Base-by-base conservation (phyloP, 2,888 invertebrate genomes). In the Drosophila maculinotata region DNA sequence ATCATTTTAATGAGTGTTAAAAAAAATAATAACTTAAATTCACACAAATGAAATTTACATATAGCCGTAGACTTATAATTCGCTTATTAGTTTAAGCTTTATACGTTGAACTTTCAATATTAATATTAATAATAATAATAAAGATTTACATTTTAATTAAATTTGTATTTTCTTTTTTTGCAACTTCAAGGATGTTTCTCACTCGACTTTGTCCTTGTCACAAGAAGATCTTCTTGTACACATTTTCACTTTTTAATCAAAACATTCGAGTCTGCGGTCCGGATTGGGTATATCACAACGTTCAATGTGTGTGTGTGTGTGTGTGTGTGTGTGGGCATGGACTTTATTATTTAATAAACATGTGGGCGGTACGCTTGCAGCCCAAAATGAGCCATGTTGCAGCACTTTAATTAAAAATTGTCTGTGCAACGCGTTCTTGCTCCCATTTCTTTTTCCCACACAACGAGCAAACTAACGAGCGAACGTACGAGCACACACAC, bases 321-420 rank as follows among this genome's bases (percentile, higher is more conserved):
- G 36, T 51, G 48, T 60, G 64, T 53, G 53, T 47, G 54, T 51
- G 80, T 59, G 66, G 47, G 68, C 49, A 59, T 56, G 64, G 57
- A 56, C 64, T 65, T 76, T 83, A 76, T 76, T 86, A 63, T 70
- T 84, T 74, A 78, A 80, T 83, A 83, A 68, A 65, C 75, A 71
- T 78, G 85, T 84, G 68, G 85, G 59, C 57, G 54, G 69, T 56
- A 45, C 51, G 35, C 58, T 44, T 38, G 44, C 28, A 56, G 42
- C 35, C 48, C 56, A 53, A 52, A 64, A 53, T 53, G 59, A 59
- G 65, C 41, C 58, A 69, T 74, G 69, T 69, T 72, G 47, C 64
- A 64, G 65, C 65, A 75, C 52, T 69, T 75, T 69, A 75, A 72
- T 75, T 75, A 75, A 75, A 75, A 72, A 69, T 64, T 69, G 70